Base-by-base conservation (phyloP, 2,797 vertebrate species). In the Potorous gilbertii region DNA sequence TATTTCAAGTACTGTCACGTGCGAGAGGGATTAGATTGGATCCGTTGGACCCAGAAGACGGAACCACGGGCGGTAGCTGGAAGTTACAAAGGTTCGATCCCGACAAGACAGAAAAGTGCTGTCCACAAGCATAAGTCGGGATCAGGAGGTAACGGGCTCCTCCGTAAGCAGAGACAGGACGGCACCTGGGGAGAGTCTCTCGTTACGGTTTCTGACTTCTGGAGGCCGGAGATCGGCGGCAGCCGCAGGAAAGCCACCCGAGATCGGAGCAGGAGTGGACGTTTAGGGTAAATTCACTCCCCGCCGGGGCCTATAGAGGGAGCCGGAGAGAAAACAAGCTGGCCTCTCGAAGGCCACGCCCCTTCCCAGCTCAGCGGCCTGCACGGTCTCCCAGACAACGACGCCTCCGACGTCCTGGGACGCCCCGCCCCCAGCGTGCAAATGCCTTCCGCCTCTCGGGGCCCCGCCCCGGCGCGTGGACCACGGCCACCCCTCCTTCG, bases 331-430 rank as follows among this genome's bases (percentile, higher is more conserved):
- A 34, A 62, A 59, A 59, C 56, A 29, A 59, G 57, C 28, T 31
- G 3, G 28, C 28, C 3, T 31, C 28, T 31, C 6, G 14, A 8
- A 74, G 46, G 40, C n/a, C 40, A 46, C n/a, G n/a, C 66, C 24
- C 66, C 16, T 40, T 40, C 66, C 66, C n/a, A 24, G n/a, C 66
- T 74, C n/a, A 21, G n/a, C 18, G 10, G 66, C 66, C 5, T 62
- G 6, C 3, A 40, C 59, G 6, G 66, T 81, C 66, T 81, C 66
- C 66, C 21, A 81, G 66, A 24, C 66, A 18, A 18, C 0, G 13
- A 40, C 27, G 8, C 31, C 8, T 2, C 3, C 1, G 29, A 28
- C 11, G 9, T 4, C 5, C 1, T 18, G 1, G 1, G 87, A 62
- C 10, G 0, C 13, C 2, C n/a, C 21, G 46, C 21, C 28, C 3